Base-by-base conservation (phyloP, 2,113 vertebrate species). In the Poeciliopsis prolifica region DNA sequence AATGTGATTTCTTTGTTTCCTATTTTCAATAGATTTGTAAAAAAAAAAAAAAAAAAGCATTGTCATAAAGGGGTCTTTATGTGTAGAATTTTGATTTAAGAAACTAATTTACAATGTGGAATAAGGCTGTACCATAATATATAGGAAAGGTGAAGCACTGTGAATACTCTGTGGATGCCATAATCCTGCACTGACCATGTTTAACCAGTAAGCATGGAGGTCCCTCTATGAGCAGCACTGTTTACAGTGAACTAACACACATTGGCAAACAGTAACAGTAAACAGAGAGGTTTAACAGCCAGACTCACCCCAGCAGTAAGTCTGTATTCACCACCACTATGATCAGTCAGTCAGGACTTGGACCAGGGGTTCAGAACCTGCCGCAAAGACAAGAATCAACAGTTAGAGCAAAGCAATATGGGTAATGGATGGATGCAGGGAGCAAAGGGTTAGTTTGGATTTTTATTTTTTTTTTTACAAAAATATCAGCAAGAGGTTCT, bases 261-360 rank as follows among this genome's bases (percentile, higher is more conserved):
- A 30, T 7, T 64, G 30, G 33, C 51, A 24, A 24, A n/a, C 22
- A 24, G 51, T 58, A n/a, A 62, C 26, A 28, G 26, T 61, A 22
- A 48, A 48, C 44, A 58, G 2, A 8, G 51, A 58, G 51, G 51
- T 58, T 58, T 58, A n/a, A 58, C 17, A 26, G 33, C 51, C 70
- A 19, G 54, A 26, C 90, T 92, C 84, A 92, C 91, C 91, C 87
- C 91, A 87, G 91, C 74, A 79, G 79, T 87, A 85, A 61, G 89
- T 87, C 81, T 88, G 81, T 85, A 65, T 82, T 75, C 83, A 72
- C 77, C 89, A 82, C 71, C 83, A 61, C 67, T 80, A 71, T 66
- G 77, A 73, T 84, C 75, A 87, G 80, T 87, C 85, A 51, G 81
- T 88, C 85, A 51, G 81, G 70, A 68, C 66, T 70, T 70, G 78